Conservation (phyloP, 2,113 vertebrate genomes). For the Erpornis zantholeuca region DNA sequence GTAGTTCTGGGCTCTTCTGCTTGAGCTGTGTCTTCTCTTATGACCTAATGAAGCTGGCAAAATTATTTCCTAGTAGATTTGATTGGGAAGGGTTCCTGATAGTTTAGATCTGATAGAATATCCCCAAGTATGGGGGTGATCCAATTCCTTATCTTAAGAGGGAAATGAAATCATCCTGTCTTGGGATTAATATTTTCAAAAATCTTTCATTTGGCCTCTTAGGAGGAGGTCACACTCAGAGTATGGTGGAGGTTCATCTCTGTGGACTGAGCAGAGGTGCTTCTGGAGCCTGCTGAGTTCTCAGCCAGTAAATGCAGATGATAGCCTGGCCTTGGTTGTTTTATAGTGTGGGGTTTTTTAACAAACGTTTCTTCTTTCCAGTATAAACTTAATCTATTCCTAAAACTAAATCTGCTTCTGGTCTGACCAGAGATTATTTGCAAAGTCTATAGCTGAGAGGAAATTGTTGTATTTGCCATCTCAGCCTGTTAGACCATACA, state of each 20-base stretch:
- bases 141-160: neutral
- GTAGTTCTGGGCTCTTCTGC: neutral
- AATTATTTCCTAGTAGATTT: neutral
- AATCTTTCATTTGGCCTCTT: neutral
- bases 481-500: neutral
- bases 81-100: neutral
- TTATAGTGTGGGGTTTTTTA: neutral
- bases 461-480: neutral
- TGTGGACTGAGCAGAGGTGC: neutral
- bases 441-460: neutral
- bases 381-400: neutral
- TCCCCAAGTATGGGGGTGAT: neutral
- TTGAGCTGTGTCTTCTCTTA: neutral
- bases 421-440: neutral
- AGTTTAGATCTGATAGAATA: neutral
- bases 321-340: neutral
- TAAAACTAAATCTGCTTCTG: slow-evolving; percentile 5
- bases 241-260: neutral
- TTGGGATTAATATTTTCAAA: neutral
- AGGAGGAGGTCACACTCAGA: neutral
- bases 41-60: neutral
- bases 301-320: neutral
- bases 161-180: neutral
- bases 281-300: neutral
- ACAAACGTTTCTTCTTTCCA: neutral